Evolutionary conservation across 2,797 vertebrate genomes (phyloP), one percentile per base, ranked within the genome.

Genomic region (Nannoperca australis): DNA sequence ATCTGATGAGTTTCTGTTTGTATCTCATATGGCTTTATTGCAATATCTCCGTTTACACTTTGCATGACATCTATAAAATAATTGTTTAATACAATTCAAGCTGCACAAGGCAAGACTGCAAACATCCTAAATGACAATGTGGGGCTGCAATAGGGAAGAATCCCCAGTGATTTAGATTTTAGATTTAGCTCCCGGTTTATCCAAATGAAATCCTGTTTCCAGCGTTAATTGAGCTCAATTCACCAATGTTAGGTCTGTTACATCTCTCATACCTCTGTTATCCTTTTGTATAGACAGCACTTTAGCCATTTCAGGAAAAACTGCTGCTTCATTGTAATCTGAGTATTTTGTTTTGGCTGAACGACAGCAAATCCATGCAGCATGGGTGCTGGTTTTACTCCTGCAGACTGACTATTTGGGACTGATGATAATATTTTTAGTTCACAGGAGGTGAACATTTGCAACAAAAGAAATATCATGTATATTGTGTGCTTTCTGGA

Each of bases 1-100:
- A 94, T 94, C 54, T 56, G 11, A 70, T 13, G 24, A 0, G n/a
- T 61, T 27, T 73, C 34, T 9, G 0, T 73, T 71, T 70, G 44
- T 34, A 20, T 58, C 42, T 49, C 27, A 24, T 18, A 27, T 64
- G 27, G 14, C 36, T 77, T 65, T 49, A 24, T 13, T 70, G 11
- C 58, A 14, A 13, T 14, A 64, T 63, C 47, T 70, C 32, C 4
- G 1, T 66, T 60, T 71, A 20, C 38, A 61, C 40, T 62, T 50
- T 77, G 42, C 49, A 47, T 30, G 27, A 55, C 42, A 70, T 24
- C 15, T 32, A 9, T 34, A 32, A 13, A 74, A 38, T 18, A 1
- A 58, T 2, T 2, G 24, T 40, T n/a, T 20, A 62, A 75, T 36
- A 17, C 55, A 22, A 9, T 49, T 49, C 1, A 59, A 34, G 49